Percentiles rank a stretch among this genome's conserved stretches.
These are phyloP conservation scores for Aurelia sp. DNA, from an alignment of 30 jellyfish, hydroid and myxozoan genomes.

Conservation along the genomic window DNA sequence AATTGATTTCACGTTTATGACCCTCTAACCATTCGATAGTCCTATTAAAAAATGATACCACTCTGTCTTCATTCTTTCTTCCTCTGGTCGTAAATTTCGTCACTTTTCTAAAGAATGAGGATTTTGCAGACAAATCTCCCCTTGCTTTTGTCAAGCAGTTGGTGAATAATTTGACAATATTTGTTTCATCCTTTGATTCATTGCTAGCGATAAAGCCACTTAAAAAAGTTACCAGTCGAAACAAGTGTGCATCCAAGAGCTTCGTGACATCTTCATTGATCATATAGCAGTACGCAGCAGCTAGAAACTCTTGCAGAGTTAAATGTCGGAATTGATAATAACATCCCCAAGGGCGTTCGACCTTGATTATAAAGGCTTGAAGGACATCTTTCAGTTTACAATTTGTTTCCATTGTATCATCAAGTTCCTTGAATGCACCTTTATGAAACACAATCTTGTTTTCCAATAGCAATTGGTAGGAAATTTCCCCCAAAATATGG, in stretches of 20 bases:
- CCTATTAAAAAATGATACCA: no score
- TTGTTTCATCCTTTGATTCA: no score
- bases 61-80: no score
- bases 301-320: constrained; percentile 11
- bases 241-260: background rate
- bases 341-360: background rate
- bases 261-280: background rate
- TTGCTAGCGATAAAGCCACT: background rate
- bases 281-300: constrained; percentile 4
- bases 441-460: constrained; percentile 2
- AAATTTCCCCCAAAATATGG: background rate
- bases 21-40: no score
- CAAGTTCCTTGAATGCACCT: background rate
- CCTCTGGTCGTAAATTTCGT: no score
- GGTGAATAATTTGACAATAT: no score
- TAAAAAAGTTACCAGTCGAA: background rate
- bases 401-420: background rate
- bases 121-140: no score
- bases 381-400: background rate
- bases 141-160: no score
- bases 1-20: no score
- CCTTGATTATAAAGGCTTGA: background rate
- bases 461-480: background rate
- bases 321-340: constrained; percentile 7
- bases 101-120: no score